Percentiles rank a stretch among this genome's conserved stretches.
phyloP scores from a whole-genome alignment of 2,797 vertebrate species.

The Eurystomus glaucurus region DNA sequence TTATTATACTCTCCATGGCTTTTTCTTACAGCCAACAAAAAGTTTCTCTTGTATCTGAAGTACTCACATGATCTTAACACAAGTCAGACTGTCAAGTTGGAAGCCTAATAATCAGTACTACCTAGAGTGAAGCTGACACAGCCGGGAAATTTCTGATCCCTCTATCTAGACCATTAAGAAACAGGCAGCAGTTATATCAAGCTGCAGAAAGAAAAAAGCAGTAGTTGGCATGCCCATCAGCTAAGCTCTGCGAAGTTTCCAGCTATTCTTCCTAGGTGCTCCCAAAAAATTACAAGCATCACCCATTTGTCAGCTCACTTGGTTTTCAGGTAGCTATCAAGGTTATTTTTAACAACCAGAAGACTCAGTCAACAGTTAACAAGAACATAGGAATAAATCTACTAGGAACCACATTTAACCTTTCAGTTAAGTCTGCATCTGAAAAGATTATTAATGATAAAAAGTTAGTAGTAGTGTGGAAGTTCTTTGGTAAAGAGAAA shows the following conservation, averaged over 20 bases:
- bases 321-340: not conserved
- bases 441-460: not conserved
- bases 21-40: not conserved
- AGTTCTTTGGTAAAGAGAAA: not conserved
- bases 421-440: not conserved
- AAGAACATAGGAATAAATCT: not conserved
- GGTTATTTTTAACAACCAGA: not conserved
- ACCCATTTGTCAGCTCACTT: not conserved
- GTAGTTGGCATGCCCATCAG: not conserved
- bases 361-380: not conserved
- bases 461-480: not conserved
- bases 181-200: not conserved
- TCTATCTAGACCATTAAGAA: not conserved
- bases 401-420: not conserved
- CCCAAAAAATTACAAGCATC: not conserved
- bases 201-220: not conserved
- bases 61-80: not conserved
- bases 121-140: not conserved
- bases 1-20: not conserved
- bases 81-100: not conserved
- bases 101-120: not conserved
- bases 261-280: not conserved
- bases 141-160: not conserved
- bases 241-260: not conserved
- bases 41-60: not conserved